Evolutionary conservation across 35 echinoderm and acorn worm species (phyloP).

Genomic region (Ophiothrix spiculata): DNA sequence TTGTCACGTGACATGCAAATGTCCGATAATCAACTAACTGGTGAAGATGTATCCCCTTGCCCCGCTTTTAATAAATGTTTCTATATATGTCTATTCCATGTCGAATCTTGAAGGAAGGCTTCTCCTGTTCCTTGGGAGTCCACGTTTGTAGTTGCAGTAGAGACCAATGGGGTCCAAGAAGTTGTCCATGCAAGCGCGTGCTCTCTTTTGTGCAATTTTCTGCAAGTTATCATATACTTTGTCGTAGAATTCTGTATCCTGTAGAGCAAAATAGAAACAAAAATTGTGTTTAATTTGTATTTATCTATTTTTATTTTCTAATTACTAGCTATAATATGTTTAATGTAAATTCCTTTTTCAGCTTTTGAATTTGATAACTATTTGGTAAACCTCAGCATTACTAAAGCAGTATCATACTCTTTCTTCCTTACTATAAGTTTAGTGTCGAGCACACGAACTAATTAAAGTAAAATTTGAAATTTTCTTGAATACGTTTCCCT

Average conservation of each 20-base stretch:
- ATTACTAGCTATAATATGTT: too few species aligned
- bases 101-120: not conserved
- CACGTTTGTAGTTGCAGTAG: constrained; percentile 4
- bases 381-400: too few species aligned
- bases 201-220: constrained; percentile 9
- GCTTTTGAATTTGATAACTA: too few species aligned
- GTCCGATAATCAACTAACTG: not conserved
- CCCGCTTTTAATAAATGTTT: not conserved
- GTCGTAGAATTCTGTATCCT: not conserved
- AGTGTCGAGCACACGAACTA: too few species aligned
- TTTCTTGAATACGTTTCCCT: too few species aligned
- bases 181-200: not conserved
- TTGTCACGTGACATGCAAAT: not conserved
- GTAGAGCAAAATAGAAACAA: too few species aligned
- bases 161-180: constrained; percentile 4
- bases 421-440: too few species aligned
- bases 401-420: too few species aligned
- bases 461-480: too few species aligned
- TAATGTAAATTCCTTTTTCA: too few species aligned
- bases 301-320: too few species aligned
- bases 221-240: not conserved
- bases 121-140: not conserved
- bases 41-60: not conserved
- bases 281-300: too few species aligned
- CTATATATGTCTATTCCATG: not conserved